Percentiles rank a stretch among this genome's conserved stretches.
These are phyloP conservation scores for Melitaea athalia DNA, from an alignment of 2,888 invertebrate species.

Conservation along the genomic window DNA sequence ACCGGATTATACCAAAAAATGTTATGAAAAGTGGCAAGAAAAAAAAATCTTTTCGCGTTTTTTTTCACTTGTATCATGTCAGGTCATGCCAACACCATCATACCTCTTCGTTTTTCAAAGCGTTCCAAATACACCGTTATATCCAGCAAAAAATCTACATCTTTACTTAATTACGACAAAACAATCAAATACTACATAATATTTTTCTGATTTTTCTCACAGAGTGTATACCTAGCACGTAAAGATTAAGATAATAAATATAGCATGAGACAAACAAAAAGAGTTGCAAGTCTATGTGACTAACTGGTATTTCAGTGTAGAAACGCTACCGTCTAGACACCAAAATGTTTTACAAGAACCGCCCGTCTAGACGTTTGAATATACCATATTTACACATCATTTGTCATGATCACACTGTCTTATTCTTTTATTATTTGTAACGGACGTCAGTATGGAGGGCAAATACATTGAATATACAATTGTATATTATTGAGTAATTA, in stretches of 20 bases:
- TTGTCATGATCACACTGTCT: conserved; percentile 26
- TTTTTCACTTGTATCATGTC: too few species aligned
- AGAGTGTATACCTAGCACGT: neutral
- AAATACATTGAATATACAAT: neutral
- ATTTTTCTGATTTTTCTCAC: too few species aligned
- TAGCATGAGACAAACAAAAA: neutral
- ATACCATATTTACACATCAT: conserved; percentile 36
- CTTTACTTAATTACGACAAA: too few species aligned
- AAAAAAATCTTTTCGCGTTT: too few species aligned
- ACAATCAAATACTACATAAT: too few species aligned
- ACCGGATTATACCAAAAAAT: too few species aligned
- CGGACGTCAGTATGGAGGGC: neutral
- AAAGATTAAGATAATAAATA: neutral
- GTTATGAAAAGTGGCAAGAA: too few species aligned
- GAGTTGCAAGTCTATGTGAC: conserved; percentile 1
- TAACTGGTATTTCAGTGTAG: conserved; percentile 16
- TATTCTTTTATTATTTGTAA: conserved; percentile 5
- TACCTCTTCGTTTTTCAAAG: too few species aligned
- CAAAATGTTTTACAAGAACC: conserved; percentile 21
- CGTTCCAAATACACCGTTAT: too few species aligned
- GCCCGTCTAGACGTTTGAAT: conserved; percentile 39
- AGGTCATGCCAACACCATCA: too few species aligned
- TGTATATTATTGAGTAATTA: too few species aligned
- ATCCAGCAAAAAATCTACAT: too few species aligned
- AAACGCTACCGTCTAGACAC: conserved; percentile 28